Conservation (phyloP, 2,113 vertebrate genomes). For the Clarias macrocephalus region DNA sequence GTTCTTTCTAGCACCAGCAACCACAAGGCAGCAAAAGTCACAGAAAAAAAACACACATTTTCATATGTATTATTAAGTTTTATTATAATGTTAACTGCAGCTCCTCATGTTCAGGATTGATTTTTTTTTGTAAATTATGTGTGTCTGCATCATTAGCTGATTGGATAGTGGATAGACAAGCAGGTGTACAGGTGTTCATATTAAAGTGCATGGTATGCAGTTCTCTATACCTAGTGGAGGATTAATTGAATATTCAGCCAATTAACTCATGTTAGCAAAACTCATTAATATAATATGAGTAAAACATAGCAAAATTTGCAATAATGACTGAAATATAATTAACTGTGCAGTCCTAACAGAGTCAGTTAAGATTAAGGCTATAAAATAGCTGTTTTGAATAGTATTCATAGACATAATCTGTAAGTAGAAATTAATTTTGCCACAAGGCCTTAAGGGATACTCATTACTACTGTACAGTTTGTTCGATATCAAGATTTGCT, state of each 20-base stretch:
- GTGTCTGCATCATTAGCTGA: too few relatives aligned
- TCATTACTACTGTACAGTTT: not conserved
- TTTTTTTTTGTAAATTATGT: too few relatives aligned
- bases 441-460: not conserved
- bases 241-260: not conserved
- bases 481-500: not conserved
- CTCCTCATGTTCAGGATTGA: too few relatives aligned
- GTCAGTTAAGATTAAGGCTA: not conserved
- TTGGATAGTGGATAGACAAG: too few relatives aligned
- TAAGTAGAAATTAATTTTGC: not conserved
- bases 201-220: too few relatives aligned
- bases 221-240: too few relatives aligned
- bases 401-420: not conserved
- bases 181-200: too few relatives aligned
- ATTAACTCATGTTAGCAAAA: not conserved
- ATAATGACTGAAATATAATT: not conserved
- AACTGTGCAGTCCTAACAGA: not conserved
- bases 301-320: not conserved
- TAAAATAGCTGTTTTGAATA: not conserved
- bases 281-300: not conserved
- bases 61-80: too few relatives aligned
- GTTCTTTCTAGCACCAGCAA: too few relatives aligned
- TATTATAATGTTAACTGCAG: too few relatives aligned
- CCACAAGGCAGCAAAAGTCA: too few relatives aligned
- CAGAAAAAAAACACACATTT: too few relatives aligned